Conservation (phyloP, 2,797 vertebrate species). For the Limosa lapponica region DNA sequence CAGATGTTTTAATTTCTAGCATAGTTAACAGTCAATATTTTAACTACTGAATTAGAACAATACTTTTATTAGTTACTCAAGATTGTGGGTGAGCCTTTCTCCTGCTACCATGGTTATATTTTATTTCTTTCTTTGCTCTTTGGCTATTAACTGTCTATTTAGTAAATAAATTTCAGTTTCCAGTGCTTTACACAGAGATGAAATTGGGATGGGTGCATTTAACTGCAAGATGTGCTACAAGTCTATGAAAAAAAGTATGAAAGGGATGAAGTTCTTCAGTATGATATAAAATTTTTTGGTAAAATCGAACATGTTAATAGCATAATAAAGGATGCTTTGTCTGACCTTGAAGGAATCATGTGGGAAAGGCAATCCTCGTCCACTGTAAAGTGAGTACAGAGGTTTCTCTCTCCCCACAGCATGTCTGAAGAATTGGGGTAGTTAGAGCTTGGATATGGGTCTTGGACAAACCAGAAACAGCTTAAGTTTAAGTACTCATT, state of each 20-base stretch:
- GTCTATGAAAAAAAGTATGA: not conserved
- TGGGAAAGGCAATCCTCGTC: not conserved
- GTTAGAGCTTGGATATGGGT: not conserved
- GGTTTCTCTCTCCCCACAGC: not conserved
- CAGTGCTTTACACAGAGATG: not conserved
- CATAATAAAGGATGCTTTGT: not conserved
- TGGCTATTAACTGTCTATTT: not conserved
- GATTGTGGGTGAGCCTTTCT: not conserved
- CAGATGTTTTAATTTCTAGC: not conserved
- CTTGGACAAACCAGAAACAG: not conserved
- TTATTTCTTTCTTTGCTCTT: not conserved
- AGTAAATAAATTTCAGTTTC: not conserved
- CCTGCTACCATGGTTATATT: not conserved
- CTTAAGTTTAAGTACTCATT: not conserved
- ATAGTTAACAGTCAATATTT: not conserved
- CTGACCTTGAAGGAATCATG: not conserved
- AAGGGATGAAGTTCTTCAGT: not conserved
- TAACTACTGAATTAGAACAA: not conserved
- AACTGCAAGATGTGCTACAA: not conserved
- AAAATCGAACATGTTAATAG: not conserved
- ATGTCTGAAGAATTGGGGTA: not conserved
- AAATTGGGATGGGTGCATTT: not conserved
- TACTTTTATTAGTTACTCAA: not conserved
- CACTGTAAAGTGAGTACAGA: not conserved
- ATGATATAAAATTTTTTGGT: not conserved